These are phyloP conservation scores for Cheilosia impressa DNA, from an alignment of 2,888 invertebrate genomes.

Conservation along the genomic window DNA sequence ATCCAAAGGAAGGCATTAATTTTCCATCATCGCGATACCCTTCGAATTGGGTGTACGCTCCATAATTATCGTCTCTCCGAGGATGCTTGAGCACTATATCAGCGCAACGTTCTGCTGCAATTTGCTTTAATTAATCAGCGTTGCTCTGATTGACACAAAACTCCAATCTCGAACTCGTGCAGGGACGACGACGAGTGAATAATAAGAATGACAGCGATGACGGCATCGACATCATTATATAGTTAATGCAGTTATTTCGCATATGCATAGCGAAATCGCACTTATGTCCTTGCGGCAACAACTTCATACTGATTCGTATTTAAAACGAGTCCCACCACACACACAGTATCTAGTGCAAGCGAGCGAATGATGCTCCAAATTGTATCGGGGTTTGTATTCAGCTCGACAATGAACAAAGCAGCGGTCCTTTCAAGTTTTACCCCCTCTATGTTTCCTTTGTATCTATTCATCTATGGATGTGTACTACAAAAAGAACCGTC, in stretches of 20 bases:
- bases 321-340: constrained; percentile 15
- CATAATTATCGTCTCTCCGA: constrained; percentile 62
- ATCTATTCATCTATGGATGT: not conserved
- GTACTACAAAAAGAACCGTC: not conserved
- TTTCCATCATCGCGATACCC: constrained; percentile 60
- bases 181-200: constrained; percentile 30
- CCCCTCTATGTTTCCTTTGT: not conserved
- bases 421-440: not conserved
- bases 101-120: constrained; percentile 65
- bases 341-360: constrained; percentile 24
- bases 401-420: constrained; percentile 26
- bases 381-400: constrained; percentile 37
- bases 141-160: constrained; percentile 68
- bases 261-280: constrained; percentile 44
- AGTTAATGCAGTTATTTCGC: constrained; percentile 69
- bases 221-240: constrained; percentile 41
- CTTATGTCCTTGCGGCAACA: constrained; percentile 31
- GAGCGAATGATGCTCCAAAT: constrained; percentile 37
- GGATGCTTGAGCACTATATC: constrained; percentile 62
- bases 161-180: constrained; percentile 47
- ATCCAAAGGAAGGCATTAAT: constrained; percentile 65
- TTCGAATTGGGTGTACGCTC: constrained; percentile 48
- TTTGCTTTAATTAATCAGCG: constrained; percentile 70
- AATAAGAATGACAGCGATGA: constrained; percentile 37
- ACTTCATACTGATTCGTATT: constrained; percentile 23